Percentiles rank a stretch among this genome's conserved stretches.
phyloP scores from a whole-genome alignment of 2,888 invertebrate genomes.

The Clanis bilineata region DNA sequence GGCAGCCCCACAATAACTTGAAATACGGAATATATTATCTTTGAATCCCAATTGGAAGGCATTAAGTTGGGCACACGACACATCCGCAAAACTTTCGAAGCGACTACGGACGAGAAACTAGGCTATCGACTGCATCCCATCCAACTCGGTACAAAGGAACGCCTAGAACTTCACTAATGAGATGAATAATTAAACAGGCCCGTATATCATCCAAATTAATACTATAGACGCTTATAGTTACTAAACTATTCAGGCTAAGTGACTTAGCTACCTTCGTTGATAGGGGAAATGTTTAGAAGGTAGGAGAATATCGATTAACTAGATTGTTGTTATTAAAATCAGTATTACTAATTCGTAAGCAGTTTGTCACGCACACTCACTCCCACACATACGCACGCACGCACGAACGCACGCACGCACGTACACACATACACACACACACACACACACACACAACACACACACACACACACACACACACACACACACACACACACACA shows the following conservation, averaged over 20 bases:
- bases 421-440: no score
- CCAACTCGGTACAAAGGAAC: constrained; percentile 63
- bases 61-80: constrained; percentile 52
- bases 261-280: neutral
- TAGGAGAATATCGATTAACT: neutral
- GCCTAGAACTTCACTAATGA: constrained; percentile 73
- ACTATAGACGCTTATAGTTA: constrained; percentile 3
- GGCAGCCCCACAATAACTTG: constrained; percentile 31
- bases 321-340: neutral
- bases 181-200: constrained; percentile 75
- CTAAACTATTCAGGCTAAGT: neutral
- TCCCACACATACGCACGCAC: no score
- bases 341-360: neutral
- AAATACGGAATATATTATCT: constrained; percentile 47
- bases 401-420: no score
- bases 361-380: neutral
- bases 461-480: no score
- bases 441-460: no score
- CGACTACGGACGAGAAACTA: constrained; percentile 55
- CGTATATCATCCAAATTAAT: constrained; percentile 31
- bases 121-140: constrained; percentile 66
- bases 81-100: constrained; percentile 58
- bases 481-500: no score
- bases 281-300: neutral
- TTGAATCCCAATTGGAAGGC: constrained; percentile 49